Percentiles rank a stretch among this genome's conserved stretches.
These are phyloP conservation scores for Nettapus auritus DNA, from an alignment of 2,113 vertebrate species.

Conservation along the genomic window DNA sequence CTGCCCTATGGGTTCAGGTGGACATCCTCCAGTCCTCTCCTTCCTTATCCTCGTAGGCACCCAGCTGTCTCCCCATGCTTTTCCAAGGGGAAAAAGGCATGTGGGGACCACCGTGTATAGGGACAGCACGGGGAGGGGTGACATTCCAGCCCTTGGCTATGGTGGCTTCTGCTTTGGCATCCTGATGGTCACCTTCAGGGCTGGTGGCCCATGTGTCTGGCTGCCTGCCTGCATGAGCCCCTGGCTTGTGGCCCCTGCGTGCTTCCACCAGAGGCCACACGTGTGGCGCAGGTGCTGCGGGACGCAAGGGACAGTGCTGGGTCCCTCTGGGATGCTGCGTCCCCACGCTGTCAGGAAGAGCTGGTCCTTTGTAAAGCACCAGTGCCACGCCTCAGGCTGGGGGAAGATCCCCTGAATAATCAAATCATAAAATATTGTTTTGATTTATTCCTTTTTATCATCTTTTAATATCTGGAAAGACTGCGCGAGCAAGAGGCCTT, in stretches of 20 bases:
- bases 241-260: background rate
- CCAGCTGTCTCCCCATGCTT: background rate
- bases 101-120: background rate
- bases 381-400: background rate
- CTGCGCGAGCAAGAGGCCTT: constrained; percentile 66
- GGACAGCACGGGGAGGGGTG: background rate
- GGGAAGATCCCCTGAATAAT: constrained; percentile 7
- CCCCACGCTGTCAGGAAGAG: background rate
- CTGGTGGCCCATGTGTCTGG: fast-evolving
- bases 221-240: fast-evolving
- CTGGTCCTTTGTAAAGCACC: constrained; percentile 28
- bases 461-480: constrained; percentile 73
- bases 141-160: background rate
- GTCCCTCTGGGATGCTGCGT: background rate
- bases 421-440: constrained; percentile 77
- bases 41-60: no score
- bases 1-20: background rate
- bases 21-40: background rate
- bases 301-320: background rate
- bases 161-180: background rate
- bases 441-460: constrained; percentile 75
- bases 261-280: background rate
- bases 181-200: background rate
- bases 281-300: background rate
- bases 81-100: background rate